These are phyloP conservation scores for Xenops minutus DNA, from an alignment of 2,797 vertebrate genomes.

Conservation along the genomic window DNA sequence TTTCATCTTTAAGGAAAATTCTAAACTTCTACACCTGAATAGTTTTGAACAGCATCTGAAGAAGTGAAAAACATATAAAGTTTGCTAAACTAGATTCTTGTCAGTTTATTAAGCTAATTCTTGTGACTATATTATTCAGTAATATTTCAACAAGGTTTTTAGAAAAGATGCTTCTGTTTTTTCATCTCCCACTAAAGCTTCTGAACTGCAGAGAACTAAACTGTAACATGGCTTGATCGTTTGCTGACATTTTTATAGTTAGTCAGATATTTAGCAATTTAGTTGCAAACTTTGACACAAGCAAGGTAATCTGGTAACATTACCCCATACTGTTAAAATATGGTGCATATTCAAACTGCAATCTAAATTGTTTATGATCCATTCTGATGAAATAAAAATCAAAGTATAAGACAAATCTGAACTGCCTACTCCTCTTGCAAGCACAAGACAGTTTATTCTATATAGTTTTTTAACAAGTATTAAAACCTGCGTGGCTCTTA, in stretches of 20 bases:
- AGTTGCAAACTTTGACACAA: not conserved
- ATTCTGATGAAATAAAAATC: not conserved
- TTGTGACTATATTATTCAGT: not conserved
- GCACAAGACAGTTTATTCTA: not conserved
- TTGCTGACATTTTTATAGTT: not conserved
- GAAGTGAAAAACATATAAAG: not conserved
- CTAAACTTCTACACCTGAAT: not conserved
- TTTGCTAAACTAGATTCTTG: not conserved
- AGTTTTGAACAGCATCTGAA: no score
- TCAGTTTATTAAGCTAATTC: not conserved
- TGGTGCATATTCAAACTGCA: not conserved
- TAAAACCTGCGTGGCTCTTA: not conserved
- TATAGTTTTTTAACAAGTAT: fast-evolving
- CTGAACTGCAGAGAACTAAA: not conserved
- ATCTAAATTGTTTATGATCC: not conserved
- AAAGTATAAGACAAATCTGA: not conserved
- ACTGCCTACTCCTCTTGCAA: not conserved
- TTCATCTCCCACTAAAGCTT: not conserved
- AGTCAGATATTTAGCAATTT: not conserved
- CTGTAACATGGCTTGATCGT: not conserved
- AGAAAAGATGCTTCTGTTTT: not conserved
- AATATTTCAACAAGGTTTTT: not conserved
- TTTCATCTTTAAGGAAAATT: not conserved
- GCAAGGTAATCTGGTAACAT: not conserved
- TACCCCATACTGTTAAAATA: not conserved